Base-by-base conservation (phyloP, 2,113 vertebrate species). In the Gila orcuttii region DNA sequence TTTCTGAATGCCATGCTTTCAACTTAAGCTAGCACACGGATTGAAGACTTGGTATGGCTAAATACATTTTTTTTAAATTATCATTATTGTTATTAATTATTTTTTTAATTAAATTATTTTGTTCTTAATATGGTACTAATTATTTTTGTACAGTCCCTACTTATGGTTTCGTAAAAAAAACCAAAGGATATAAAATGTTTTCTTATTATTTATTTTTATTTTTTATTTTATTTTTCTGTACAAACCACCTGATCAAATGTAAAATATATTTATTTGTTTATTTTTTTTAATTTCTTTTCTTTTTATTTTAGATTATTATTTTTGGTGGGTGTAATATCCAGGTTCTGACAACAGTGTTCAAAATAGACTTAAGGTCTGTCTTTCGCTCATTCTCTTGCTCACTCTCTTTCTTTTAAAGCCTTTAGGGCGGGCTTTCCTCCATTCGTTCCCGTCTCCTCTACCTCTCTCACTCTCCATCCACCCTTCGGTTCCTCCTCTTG, bases 321-420 rank as follows among this genome's bases (percentile, higher is more conserved):
- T 33, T 25, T 28, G 6, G 75, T 76, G 12, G 5, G 47, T 55
- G 28, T 11, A 31, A 6, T 25, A 2, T 52, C 3, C 19, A 42
- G 39, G 69, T 4, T 73, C 69, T 6, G 1, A 57, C 4, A 55
- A 50, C 50, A 77, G 2, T 66, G 28, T 66, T 33, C 62, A 66
- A 31, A 66, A 33, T 6, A 66, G 62, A 64, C 60, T 13, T 28
- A 68, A 60, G 69, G 66, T 83, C 77, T 79, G 83, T 79, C 80
- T 83, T 85, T 50, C 31, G 69, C 62, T 39, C 88, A 89, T 91
- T 91, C 91, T 91, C 88, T 91, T 71, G 79, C 68, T 28, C 89
- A 87, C 91, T 92, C 91, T 91, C 90, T 91, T 90, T 91, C 79
- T 71, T 77, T 89, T 90, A 83, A 85, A 80, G 86, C 89, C 90